Evolutionary conservation across 2,797 vertebrate genomes (phyloP), one percentile per base, ranked within the genome.

Genomic region (Chloroceryle inda): DNA sequence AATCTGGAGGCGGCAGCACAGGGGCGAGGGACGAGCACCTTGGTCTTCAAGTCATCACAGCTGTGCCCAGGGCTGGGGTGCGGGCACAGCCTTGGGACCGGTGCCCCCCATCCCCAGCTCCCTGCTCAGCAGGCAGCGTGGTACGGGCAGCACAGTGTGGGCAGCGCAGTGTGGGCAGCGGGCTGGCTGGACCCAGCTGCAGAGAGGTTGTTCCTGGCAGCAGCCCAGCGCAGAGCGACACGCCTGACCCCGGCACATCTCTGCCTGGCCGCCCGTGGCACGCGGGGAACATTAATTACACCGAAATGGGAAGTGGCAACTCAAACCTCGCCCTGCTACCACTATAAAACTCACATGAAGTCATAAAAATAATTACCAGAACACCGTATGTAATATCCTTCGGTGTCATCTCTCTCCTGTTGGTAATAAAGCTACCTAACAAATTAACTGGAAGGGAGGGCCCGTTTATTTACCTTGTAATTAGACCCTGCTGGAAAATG

Each of bases 291-390:
- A 4, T 85, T 66, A 88, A 97, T 97, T 95, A 96, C 92, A 86
- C 73, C 37, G 1, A 1, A 38, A 66, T 5, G 24, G 74, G 93
- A 88, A 77, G 80, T 2, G 0, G 74, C 21, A 29, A 47, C 84
- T 53, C 95, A 11, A 24, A 87, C 71, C n/a, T 62, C 67, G 17
- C 91, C 62, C 84, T 63, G 58, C 12, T 78, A 11, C 93, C 82
- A 7, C 92, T 38, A 47, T 92, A 96, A 96, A 96, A 85, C 90
- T 62, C 89, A 49, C 91, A 14, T 27, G 80, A 85, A 96, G 97
- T 87, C 88, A 91, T 96, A 95, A 96, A 96, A 94, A 92, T 96
- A 97, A 97, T 97, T 91, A 91, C 92, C 84, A 96, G 89, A 93
- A 47, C 88, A 5, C 95, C 50, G 22, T 53, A 44, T 16, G 82